Conservation (phyloP, 1,140 invertebrate species). For the Goniozus legneri region DNA sequence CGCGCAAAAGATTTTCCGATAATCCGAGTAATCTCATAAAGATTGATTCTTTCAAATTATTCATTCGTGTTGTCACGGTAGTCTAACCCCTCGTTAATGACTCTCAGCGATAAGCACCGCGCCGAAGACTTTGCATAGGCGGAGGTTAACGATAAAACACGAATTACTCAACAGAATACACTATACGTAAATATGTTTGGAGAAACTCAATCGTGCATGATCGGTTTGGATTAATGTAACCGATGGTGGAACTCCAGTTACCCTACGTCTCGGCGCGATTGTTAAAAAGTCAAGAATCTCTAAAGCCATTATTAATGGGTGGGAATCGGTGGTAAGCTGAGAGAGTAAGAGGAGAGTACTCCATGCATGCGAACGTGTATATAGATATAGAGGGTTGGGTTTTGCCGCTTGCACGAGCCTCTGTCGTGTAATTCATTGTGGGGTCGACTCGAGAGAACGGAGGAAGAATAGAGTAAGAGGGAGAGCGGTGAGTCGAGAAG, state of each 20-base stretch:
- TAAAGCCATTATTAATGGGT: slow-evolving; percentile 35
- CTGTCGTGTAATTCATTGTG: slow-evolving; percentile 1
- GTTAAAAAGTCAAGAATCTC: slow-evolving; percentile 41
- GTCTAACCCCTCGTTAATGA: too few species aligned
- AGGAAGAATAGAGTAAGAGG: neutral
- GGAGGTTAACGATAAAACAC: neutral
- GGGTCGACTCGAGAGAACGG: neutral
- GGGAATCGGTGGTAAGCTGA: slow-evolving; percentile 1
- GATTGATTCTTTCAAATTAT: too few species aligned
- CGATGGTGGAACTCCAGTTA: slow-evolving; percentile 20
- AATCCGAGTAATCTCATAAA: too few species aligned
- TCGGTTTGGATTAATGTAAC: neutral
- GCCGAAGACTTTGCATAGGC: neutral
- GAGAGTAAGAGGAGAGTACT: slow-evolving; percentile 1
- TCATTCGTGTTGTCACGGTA: too few species aligned
- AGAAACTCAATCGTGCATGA: neutral
- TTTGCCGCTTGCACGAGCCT: slow-evolving; percentile 2
- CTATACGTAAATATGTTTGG: too few species aligned
- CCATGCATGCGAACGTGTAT: too few species aligned
- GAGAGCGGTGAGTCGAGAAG: slow-evolving; percentile 13
- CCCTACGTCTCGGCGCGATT: slow-evolving; percentile 30
- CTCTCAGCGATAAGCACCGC: neutral
- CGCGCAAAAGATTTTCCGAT: too few species aligned
- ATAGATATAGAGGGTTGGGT: too few species aligned
- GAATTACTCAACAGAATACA: too few species aligned